A percentile compares a stretch with the other conserved stretches of the same genome.
Conservation (phyloP, 2,797 vertebrate species). For the Eulemur albifrons region DNA sequence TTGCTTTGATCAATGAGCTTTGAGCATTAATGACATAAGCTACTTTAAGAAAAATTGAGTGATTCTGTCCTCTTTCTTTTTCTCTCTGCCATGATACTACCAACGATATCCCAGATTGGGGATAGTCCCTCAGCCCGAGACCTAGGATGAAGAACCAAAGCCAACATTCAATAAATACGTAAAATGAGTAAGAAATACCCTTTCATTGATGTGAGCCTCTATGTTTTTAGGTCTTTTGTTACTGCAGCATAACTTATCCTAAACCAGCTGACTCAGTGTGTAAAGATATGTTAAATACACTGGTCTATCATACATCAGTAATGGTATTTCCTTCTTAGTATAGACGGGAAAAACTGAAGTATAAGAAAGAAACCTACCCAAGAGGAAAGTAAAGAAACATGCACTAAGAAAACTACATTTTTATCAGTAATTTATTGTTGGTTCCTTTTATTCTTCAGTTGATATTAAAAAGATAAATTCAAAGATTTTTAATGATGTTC, state of each 20-base stretch:
- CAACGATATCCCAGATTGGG: neutral
- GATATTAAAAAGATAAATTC: neutral
- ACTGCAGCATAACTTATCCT: neutral
- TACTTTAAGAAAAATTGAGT: neutral
- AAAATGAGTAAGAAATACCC: neutral
- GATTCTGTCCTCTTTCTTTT: neutral
- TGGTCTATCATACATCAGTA: no score
- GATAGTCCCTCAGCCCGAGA: neutral
- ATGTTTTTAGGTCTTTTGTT: neutral
- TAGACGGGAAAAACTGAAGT: neutral
- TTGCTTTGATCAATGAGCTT: neutral
- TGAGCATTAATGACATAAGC: neutral
- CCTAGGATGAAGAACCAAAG: neutral
- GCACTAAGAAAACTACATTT: neutral
- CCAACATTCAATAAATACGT: neutral
- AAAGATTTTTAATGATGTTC: neutral
- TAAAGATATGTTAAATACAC: neutral
- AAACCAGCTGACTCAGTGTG: neutral
- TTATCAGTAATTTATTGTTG: neutral
- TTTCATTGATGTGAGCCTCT: neutral
- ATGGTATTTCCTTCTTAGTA: neutral
- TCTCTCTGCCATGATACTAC: neutral
- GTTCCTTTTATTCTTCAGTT: neutral
- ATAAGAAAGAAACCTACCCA: neutral
- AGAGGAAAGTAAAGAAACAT: neutral